Conservation (phyloP, 2,113 vertebrate genomes). For the Cairina moschata region DNA sequence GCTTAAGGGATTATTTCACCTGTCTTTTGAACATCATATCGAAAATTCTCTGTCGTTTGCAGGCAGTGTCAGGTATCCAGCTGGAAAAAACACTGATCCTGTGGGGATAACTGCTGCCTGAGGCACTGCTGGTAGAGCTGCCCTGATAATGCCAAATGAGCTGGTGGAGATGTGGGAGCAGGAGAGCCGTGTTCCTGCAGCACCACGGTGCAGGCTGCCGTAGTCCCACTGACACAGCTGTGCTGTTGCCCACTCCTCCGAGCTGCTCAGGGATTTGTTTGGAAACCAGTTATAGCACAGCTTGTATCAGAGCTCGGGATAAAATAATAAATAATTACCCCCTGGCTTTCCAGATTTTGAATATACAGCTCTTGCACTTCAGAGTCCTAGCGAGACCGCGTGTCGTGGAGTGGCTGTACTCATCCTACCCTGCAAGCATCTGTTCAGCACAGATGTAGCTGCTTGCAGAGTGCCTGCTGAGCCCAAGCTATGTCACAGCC, state of each 20-base stretch:
- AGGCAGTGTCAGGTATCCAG: not conserved
- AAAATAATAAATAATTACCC: not conserved
- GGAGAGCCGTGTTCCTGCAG: not conserved
- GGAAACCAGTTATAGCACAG: not conserved
- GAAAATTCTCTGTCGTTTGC: not conserved
- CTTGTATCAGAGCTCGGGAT: not conserved
- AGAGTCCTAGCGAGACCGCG: not conserved
- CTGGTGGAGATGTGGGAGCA: not conserved
- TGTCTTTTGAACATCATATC: not conserved
- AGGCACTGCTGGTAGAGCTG: not conserved
- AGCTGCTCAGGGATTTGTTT: not conserved
- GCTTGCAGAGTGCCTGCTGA: not conserved
- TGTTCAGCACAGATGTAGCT: not conserved
- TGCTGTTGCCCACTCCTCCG: not conserved
- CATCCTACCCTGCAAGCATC: not conserved
- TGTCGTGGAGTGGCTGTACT: not conserved
- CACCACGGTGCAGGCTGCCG: not conserved
- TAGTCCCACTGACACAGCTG: not conserved
- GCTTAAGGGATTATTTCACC: not conserved
- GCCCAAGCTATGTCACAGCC: accelerated
- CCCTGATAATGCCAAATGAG: not conserved
- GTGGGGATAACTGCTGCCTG: not conserved
- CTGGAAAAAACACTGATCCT: not conserved
- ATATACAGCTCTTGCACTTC: not conserved
- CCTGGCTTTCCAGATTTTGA: not conserved